Percentiles rank a stretch among this genome's conserved stretches.
These are phyloP conservation scores for Mus pahari DNA, from an alignment of 2,113 vertebrate genomes.

Conservation along the genomic window DNA sequence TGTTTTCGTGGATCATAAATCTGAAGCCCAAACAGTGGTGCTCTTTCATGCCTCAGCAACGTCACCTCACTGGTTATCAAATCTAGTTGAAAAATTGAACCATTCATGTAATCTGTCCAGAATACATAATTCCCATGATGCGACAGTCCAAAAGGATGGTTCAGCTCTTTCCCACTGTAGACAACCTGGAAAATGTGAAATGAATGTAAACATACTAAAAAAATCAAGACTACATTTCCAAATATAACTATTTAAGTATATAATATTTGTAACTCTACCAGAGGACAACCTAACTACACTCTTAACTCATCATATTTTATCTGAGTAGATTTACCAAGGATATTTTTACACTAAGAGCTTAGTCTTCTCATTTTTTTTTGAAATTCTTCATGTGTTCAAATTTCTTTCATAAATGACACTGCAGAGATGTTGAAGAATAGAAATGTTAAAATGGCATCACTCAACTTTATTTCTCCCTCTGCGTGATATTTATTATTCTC, in stretches of 20 bases:
- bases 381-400: not conserved
- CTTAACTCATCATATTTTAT: slow-evolving; percentile 11
- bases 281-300: not conserved
- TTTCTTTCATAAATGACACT: not conserved
- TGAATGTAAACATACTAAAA: slow-evolving; percentile 67
- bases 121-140: slow-evolving; percentile 95
- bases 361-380: slow-evolving; percentile 24
- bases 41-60: slow-evolving; percentile 93
- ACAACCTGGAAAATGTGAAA: slow-evolving; percentile 90
- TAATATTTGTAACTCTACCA: not conserved
- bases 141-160: slow-evolving; percentile 98
- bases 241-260: not conserved
- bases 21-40: slow-evolving; percentile 95
- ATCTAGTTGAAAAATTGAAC: slow-evolving; percentile 97
- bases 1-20: slow-evolving; percentile 97
- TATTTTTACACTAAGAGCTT: slow-evolving; percentile 22
- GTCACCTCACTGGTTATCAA: slow-evolving; percentile 92
- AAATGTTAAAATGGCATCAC: not conserved
- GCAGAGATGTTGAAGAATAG: not conserved
- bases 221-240: slow-evolving; percentile 39
- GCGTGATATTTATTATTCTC: not conserved
- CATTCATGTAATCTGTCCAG: slow-evolving; percentile 99
- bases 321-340: not conserved
- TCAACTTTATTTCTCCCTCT: not conserved
- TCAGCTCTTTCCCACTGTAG: slow-evolving; percentile 96